Conservation (phyloP, 2,113 vertebrate genomes). For the Xenopus laevis region DNA sequence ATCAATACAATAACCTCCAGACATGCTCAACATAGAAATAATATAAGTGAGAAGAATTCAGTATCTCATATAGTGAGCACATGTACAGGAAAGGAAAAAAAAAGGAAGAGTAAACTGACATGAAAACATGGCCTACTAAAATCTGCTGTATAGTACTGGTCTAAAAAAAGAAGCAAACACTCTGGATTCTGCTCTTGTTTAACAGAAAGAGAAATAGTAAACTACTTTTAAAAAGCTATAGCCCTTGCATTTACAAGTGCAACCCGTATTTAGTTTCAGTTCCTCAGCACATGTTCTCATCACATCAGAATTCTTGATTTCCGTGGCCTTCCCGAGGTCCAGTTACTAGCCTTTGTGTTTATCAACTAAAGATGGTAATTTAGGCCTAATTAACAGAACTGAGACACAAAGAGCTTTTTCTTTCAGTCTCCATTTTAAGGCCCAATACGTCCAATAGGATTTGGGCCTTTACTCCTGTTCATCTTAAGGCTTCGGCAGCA, state of each 20-base stretch:
- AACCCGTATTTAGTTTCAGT: slow-evolving; percentile 53
- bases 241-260: slow-evolving; percentile 24
- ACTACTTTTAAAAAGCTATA: slow-evolving; percentile 18
- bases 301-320: slow-evolving; percentile 65
- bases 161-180: slow-evolving; percentile 16
- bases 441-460: slow-evolving; percentile 61
- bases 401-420: slow-evolving; percentile 70
- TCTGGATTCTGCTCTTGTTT: not conserved
- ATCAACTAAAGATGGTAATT: slow-evolving; percentile 68
- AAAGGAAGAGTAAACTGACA: no score
- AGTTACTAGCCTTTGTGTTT: slow-evolving; percentile 66
- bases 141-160: slow-evolving; percentile 10
- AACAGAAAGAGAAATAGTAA: slow-evolving; percentile 27
- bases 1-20: no score
- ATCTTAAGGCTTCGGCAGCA: slow-evolving; percentile 52
- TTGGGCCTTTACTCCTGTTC: slow-evolving; percentile 57
- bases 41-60: no score
- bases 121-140: no score
- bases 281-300: slow-evolving; percentile 59
- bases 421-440: slow-evolving; percentile 60
- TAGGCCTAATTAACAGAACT: slow-evolving; percentile 77
- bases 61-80: no score
- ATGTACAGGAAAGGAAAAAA: no score
- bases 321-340: slow-evolving; percentile 60
- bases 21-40: no score